Percentiles rank a stretch among this genome's conserved stretches.
Evolutionary conservation across 2,797 vertebrate genomes (phyloP).

Genomic region (Cephalopachus bancanus): DNA sequence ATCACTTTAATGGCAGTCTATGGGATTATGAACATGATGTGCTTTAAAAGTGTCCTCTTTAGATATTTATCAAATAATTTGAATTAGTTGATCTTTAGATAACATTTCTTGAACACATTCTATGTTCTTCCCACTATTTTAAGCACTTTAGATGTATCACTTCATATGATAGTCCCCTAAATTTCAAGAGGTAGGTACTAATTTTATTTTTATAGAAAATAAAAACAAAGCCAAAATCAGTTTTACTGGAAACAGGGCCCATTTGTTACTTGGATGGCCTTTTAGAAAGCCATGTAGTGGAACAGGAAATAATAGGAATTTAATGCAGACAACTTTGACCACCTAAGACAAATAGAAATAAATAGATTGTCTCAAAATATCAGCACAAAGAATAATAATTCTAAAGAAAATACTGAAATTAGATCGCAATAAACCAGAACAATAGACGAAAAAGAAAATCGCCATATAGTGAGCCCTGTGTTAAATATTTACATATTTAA

Average conservation of each 20-base stretch:
- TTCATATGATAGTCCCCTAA: neutral
- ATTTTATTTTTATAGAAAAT: neutral
- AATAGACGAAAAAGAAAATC: neutral
- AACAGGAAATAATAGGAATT: neutral
- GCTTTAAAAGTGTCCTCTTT: neutral
- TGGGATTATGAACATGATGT: neutral
- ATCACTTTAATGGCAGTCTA: neutral
- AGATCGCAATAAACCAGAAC: neutral
- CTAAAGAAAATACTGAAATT: constrained; percentile 71
- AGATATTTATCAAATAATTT: neutral
- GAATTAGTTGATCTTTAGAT: neutral
- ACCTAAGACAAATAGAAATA: constrained; percentile 70
- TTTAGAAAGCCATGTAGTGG: neutral
- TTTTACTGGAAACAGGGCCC: neutral
- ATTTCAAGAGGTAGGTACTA: neutral
- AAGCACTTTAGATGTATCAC: neutral
- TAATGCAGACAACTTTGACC: constrained; percentile 64
- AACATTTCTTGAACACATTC: neutral
- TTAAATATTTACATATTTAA: neutral
- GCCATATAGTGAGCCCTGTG: neutral
- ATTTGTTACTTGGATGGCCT: neutral
- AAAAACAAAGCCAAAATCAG: neutral
- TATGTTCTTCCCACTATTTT: neutral
- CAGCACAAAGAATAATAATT: constrained; percentile 59
- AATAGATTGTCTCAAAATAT: constrained; percentile 75